Evolutionary conservation across 2,888 invertebrate genomes (phyloP), one percentile per base, ranked within the genome.

Genomic region (Busseola fusca): DNA sequence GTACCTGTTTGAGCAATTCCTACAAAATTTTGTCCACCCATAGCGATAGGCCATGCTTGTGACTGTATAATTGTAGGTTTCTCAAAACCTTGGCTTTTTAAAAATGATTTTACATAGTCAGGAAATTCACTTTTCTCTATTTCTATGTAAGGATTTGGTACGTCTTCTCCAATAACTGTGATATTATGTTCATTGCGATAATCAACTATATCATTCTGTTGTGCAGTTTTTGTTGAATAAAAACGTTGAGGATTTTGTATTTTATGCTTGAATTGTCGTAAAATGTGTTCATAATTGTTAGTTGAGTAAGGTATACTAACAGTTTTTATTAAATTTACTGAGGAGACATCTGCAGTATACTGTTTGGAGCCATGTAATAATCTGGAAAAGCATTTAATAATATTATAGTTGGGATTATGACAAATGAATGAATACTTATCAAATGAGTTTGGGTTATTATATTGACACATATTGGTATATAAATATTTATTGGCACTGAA

Each of bases 1-100:
- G 97, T 97, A 52, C 98, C 98, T 30, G 98, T 98, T 92, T 98
- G 98, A 12, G 98, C 98, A 86, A 98, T 98, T 42, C 98, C 98
- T 80, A 98, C 98, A 95, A 98, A 96, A 89, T 98, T 98, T 77
- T 96, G 93, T 0, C 98, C 98, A 85, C 97, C 97, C 90, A 98
- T 95, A 58, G 97, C 97, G 83, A 98, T 97, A 9, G 98, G 98
- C 98, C 98, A 98, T 21, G 97, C 97, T 90, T 98, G 97, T 6
- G 98, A 97, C 91, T 98, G 98, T 86, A 98, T 98, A 4, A 98
- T 96, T 3, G 98, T 98, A 0, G 98, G 98, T 79, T 97, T 96
- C 0, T 93, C 91, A 87, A 97, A 97, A 18, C 97, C 97, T 90
- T 97, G 97, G 48, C 95, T 93, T 76, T 94, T 95, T 57, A 97